A percentile compares a stretch with the other conserved stretches of the same genome.
Evolutionary conservation across 2,113 vertebrate genomes (phyloP).

Genomic region (Galeopterus variegatus): DNA sequence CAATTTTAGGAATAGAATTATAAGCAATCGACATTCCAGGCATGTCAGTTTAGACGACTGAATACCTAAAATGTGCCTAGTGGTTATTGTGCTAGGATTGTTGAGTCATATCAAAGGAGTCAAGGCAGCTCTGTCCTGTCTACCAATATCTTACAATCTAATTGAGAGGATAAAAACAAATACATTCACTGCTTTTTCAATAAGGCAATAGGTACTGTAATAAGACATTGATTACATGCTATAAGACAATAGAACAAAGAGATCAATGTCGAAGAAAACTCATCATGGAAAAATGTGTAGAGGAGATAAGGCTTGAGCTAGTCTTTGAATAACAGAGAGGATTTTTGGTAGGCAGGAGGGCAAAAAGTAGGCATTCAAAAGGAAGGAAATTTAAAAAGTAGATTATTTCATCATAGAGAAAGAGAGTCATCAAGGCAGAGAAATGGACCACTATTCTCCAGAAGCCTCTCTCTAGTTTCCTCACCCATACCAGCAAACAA

Average conservation of each 20-base stretch:
- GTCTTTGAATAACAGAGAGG: background rate
- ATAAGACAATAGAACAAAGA: background rate
- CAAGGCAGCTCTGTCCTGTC: background rate
- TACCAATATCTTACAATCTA: background rate
- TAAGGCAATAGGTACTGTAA: background rate
- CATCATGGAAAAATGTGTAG: background rate
- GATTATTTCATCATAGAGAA: background rate
- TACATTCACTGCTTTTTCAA: background rate
- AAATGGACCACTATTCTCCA: background rate
- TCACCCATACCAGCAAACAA: background rate
- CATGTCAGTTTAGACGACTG: background rate
- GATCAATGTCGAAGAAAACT: background rate
- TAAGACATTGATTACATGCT: background rate
- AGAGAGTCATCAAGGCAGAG: background rate
- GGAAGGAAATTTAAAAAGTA: background rate
- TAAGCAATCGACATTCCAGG: background rate
- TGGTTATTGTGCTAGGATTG: constrained; percentile 9
- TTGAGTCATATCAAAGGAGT: constrained; percentile 5
- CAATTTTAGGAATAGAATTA: background rate
- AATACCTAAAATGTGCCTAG: background rate
- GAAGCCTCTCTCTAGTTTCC: background rate
- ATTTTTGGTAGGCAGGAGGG: background rate
- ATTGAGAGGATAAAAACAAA: constrained; percentile 27
- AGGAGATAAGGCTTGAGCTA: background rate
- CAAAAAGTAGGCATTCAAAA: background rate